Base-by-base conservation (phyloP, 2,797 vertebrate genomes). In the Sebastes matsubarae region DNA sequence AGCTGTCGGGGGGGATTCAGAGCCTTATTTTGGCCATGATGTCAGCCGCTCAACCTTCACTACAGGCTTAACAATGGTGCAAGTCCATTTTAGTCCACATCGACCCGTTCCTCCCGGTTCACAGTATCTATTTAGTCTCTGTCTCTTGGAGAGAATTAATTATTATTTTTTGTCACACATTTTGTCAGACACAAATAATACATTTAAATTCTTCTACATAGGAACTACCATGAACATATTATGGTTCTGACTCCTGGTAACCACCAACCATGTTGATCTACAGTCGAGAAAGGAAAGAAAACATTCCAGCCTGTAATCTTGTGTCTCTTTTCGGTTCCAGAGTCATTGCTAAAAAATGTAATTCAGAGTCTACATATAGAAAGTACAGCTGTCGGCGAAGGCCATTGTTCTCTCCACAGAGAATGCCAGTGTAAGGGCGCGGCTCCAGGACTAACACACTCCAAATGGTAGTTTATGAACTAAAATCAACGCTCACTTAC, bases 1-100 rank as follows among this genome's bases (percentile, higher is more conserved):
- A 95, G 95, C 94, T 95, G 94, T 91, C 38, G 70, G 22, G 57
- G 67, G 75, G 84, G 90, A 93, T 92, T 87, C 77, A 88, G 75
- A 73, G 50, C 61, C 85, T 58, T 88, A 77, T 94, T 95, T 88
- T 91, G 82, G 84, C 81, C 38, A 82, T 93, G 93, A 94, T 93
- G 88, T 94, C 94, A 94, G 81, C 22, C 29, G 11, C 73, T 68
- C 72, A 86, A 58, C 92, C 88, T 86, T 82, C 84, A 87, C 89
- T 81, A 77, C 76, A 59, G 85, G 81, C 81, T 84, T 83, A 92
- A 92, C 89, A 90, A 91, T 92, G 82, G 83, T 80, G 72, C 46
- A 68, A 72, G 76, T 86, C 91, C 90, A 85, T 93, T 89, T 93
- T 82, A 81, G 90, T 83, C 69, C 69, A 29, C 83, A 79, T 81